Percentiles rank a stretch among this genome's conserved stretches.
These are phyloP conservation scores for Caenorhabditis sp. DNA, from an alignment of 2,888 invertebrate genomes.

Conservation along the genomic window DNA sequence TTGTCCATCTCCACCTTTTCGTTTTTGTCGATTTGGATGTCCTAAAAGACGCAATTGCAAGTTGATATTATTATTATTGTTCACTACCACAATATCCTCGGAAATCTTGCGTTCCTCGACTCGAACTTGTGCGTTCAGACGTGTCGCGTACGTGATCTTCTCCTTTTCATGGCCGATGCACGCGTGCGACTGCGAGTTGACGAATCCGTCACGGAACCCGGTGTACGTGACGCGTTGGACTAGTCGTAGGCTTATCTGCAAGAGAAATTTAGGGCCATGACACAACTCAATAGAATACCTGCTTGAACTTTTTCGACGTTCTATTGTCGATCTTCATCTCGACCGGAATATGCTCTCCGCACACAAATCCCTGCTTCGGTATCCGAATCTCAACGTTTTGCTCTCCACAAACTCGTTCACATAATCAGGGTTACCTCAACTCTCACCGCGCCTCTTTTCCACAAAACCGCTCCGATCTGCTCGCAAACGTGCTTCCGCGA, in stretches of 20 bases:
- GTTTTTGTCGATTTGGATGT: slow-evolving; percentile 29
- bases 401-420: too few relatives aligned
- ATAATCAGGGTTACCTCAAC: slow-evolving; percentile 52
- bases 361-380: slow-evolving; percentile 49
- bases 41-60: slow-evolving; percentile 21
- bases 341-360: slow-evolving; percentile 36
- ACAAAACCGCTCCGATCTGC: slow-evolving; percentile 29
- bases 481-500: slow-evolving; percentile 29
- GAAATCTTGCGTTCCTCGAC: slow-evolving; percentile 45
- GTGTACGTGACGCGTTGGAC: slow-evolving; percentile 50
- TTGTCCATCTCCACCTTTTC: slow-evolving; percentile 22
- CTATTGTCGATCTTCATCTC: slow-evolving; percentile 30
- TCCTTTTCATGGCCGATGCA: slow-evolving; percentile 24
- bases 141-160: slow-evolving; percentile 40
- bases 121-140: slow-evolving; percentile 45
- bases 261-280: neutral
- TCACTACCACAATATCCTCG: slow-evolving; percentile 37
- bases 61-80: too few relatives aligned
- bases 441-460: slow-evolving; percentile 26
- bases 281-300: slow-evolving; percentile 1
- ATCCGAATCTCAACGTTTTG: slow-evolving; percentile 14
- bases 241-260: slow-evolving; percentile 33
- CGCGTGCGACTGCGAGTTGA: slow-evolving; percentile 35
- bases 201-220: slow-evolving; percentile 52
- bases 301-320: slow-evolving; percentile 33